Conservation (phyloP, 2,888 invertebrate genomes). For the Leuctra nigra region DNA sequence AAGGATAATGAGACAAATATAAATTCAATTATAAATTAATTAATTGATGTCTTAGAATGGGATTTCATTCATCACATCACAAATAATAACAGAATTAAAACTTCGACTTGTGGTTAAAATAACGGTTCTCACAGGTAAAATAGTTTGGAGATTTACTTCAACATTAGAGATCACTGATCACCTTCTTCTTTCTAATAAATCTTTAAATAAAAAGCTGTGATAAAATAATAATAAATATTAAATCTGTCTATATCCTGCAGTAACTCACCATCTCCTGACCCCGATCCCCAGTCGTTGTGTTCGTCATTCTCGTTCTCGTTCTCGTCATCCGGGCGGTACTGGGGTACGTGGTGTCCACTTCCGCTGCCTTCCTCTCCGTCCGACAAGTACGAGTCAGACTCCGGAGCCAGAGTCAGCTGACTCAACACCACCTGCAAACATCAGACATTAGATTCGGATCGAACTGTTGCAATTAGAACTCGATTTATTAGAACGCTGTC, state of each 20-base stretch:
- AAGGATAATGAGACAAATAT: too few relatives aligned
- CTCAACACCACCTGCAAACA: slow-evolving; percentile 33
- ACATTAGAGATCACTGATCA: neutral
- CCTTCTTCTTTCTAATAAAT: neutral
- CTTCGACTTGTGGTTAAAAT: too few relatives aligned
- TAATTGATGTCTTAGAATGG: too few relatives aligned
- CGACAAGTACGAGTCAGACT: slow-evolving; percentile 33
- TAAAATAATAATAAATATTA: neutral
- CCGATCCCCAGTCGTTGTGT: slow-evolving; percentile 32
- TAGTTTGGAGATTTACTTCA: neutral
- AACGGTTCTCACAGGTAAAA: too few relatives aligned
- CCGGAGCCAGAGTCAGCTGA: slow-evolving; percentile 32
- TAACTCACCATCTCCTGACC: slow-evolving; percentile 44
- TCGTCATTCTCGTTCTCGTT: too few relatives aligned
- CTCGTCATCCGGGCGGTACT: slow-evolving; percentile 23
- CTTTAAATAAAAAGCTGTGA: neutral
- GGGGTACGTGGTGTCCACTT: slow-evolving; percentile 20
- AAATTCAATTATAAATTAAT: too few relatives aligned
- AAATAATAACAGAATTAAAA: neutral
- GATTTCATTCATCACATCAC: too few relatives aligned
- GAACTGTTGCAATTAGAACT: too few relatives aligned
- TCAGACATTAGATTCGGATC: too few relatives aligned
- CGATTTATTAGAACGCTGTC: too few relatives aligned
- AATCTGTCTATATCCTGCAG: neutral
- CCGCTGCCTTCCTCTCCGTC: slow-evolving; percentile 30